Conservation (phyloP, 2,797 vertebrate species). For the Hypotaenidia okinawae region DNA sequence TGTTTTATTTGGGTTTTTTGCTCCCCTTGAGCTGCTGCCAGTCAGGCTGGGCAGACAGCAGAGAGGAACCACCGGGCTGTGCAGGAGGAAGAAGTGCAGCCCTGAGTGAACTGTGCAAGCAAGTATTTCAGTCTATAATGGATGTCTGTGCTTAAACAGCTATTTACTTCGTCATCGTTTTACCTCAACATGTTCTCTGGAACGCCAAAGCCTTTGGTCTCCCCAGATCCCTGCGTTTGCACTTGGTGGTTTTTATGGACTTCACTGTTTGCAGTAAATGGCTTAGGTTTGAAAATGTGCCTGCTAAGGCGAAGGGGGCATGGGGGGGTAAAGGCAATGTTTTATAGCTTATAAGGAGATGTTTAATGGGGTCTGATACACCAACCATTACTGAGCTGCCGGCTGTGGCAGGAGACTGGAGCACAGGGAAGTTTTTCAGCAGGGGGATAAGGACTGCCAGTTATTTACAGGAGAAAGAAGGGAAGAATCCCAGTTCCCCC, state of each 20-base stretch:
- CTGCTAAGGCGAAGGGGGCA: rapidly evolving
- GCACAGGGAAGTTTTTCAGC: background rate
- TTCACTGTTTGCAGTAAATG: background rate
- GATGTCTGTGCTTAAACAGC: background rate
- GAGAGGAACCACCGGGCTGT: background rate
- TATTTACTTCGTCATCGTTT: background rate
- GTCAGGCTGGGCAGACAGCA: background rate
- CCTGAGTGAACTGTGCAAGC: background rate
- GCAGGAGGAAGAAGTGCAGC: background rate
- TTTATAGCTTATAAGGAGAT: background rate
- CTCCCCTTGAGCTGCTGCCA: background rate
- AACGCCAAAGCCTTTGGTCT: background rate
- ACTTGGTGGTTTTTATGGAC: background rate
- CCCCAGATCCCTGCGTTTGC: background rate
- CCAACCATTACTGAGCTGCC: background rate
- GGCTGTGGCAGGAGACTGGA: background rate
- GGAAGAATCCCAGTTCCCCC: background rate
- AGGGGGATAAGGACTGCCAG: background rate
- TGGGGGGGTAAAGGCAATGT: background rate
- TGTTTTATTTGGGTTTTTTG: background rate
- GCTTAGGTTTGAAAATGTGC: background rate
- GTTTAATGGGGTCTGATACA: background rate
- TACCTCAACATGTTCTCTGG: background rate
- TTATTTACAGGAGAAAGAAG: background rate
- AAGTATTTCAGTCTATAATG: background rate